A percentile compares a stretch with the other conserved stretches of the same genome.
Conservation (phyloP, 2,888 invertebrate genomes). For the Polia nebulosa region DNA sequence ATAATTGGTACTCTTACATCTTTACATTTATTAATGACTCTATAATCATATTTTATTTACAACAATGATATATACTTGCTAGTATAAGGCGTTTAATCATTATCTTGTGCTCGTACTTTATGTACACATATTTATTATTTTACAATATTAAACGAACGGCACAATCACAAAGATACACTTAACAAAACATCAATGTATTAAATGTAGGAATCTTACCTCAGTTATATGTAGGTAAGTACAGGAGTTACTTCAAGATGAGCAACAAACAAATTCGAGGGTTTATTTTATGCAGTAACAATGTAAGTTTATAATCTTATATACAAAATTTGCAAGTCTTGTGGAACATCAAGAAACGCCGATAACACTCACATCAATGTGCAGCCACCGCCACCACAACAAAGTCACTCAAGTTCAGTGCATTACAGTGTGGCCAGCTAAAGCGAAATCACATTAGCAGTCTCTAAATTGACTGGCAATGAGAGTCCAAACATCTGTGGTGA, state of each 20-base stretch:
- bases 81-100: slow-evolving; percentile 72
- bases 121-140: slow-evolving; percentile 54
- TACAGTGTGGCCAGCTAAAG: slow-evolving; percentile 12
- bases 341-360: slow-evolving; percentile 28
- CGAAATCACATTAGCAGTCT: slow-evolving; percentile 12
- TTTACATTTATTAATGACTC: slow-evolving; percentile 58
- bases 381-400: slow-evolving; percentile 18
- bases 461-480: slow-evolving; percentile 22
- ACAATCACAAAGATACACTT: slow-evolving; percentile 45
- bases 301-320: slow-evolving; percentile 23
- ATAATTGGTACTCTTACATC: slow-evolving; percentile 63
- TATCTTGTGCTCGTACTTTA: slow-evolving; percentile 68
- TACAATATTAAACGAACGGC: slow-evolving; percentile 51
- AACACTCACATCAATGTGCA: slow-evolving; percentile 41
- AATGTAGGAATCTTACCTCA: slow-evolving; percentile 35
- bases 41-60: slow-evolving; percentile 71
- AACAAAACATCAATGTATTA: slow-evolving; percentile 48
- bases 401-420: slow-evolving; percentile 33
- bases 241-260: slow-evolving; percentile 20
- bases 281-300: slow-evolving; percentile 23
- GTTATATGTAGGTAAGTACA: slow-evolving; percentile 17
- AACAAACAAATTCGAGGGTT: slow-evolving; percentile 33
- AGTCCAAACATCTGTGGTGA: slow-evolving; percentile 14
- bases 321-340: slow-evolving; percentile 47
- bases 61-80: slow-evolving; percentile 69